Base-by-base conservation (phyloP, 2,888 invertebrate genomes). In the Lithosia quadra region DNA sequence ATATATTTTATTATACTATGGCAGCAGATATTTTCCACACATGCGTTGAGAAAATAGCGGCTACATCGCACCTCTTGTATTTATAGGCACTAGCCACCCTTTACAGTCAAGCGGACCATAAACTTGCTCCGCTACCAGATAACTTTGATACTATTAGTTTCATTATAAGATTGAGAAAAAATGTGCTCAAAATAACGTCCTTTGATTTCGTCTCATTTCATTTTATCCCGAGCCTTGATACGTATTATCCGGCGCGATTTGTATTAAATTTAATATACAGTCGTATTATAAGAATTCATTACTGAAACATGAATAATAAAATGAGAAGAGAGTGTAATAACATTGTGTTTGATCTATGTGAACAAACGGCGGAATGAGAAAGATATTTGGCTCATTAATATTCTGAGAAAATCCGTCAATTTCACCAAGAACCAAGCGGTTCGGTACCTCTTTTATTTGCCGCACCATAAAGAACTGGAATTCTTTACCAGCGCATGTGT, bases 271-370 rank as follows among this genome's bases (percentile, higher is more conserved):
- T n/a, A 49, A 49, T n/a, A n/a, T n/a, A 49, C 49, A n/a, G 49
- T 8, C 9, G n/a, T 56, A 56, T 56, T 56, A 56, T 24, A 56
- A 1, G 15, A 56, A 61, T 61, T 61, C 24, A 22, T 43, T 49
- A 13, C 18, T 13, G 24, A 49, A 62, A 62, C 49, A 62, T 43
- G n/a, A 43, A 24, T 28, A 49, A 7, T n/a, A 62, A 49, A 62
- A 33, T 11, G n/a, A 7, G 11, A 43, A 36, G 1, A 28, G 15
- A n/a, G 28, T 4, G 5, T 24, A 56, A 56, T 56, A 62, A 28
- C n/a, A 8, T 49, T 33, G 21, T 39, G n/a, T 13, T 13, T 9
- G 43, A 28, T 28, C 24, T 39, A 24, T 62, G 24, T 43, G 43
- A n/a, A n/a, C 28, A 28, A 62, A 62, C 43, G 11, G 11, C 10